These are phyloP conservation scores for Ophioninae sp. DNA, from an alignment of 2,888 invertebrate genomes.

Conservation along the genomic window DNA sequence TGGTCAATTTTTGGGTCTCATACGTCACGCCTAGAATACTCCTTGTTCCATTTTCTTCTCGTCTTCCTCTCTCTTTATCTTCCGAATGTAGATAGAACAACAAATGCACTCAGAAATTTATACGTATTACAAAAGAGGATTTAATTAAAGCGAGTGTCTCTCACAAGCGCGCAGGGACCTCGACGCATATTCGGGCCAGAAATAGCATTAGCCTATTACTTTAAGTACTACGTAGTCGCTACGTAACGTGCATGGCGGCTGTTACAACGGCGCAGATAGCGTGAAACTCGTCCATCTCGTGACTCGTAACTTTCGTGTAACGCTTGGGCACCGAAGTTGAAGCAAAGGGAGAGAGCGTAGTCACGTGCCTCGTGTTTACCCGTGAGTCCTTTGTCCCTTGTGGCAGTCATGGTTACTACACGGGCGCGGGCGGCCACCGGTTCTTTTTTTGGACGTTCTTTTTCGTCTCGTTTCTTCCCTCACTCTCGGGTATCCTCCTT, in stretches of 20 bases:
- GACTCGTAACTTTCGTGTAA: constrained; percentile 39
- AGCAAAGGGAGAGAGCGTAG: constrained; percentile 12
- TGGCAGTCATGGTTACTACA: constrained; percentile 18
- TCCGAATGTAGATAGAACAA: too few species aligned
- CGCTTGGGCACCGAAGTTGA: constrained; percentile 30
- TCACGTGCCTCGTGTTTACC: constrained; percentile 52
- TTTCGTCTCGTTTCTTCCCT: constrained; percentile 1
- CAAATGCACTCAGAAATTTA: too few species aligned
- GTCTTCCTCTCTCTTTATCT: too few species aligned
- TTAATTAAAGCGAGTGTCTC: constrained; percentile 16
- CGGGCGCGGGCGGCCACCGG: constrained; percentile 1
- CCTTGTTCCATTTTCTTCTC: not conserved
- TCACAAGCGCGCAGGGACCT: not conserved
- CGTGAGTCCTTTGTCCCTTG: constrained; percentile 46
- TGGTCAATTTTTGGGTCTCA: not conserved
- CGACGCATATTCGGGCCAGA: constrained; percentile 12
- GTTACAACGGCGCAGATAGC: constrained; percentile 31
- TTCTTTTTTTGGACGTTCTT: constrained; percentile 16
- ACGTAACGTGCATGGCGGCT: not conserved
- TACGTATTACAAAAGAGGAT: not conserved
- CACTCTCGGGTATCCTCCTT: constrained; percentile 1
- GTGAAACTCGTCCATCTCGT: constrained; percentile 47
- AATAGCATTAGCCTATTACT: constrained; percentile 21
- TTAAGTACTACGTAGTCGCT: not conserved
- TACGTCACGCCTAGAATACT: not conserved